Evolutionary conservation across 2,888 invertebrate genomes (phyloP).

Genomic region (Salpingus planirostris): DNA sequence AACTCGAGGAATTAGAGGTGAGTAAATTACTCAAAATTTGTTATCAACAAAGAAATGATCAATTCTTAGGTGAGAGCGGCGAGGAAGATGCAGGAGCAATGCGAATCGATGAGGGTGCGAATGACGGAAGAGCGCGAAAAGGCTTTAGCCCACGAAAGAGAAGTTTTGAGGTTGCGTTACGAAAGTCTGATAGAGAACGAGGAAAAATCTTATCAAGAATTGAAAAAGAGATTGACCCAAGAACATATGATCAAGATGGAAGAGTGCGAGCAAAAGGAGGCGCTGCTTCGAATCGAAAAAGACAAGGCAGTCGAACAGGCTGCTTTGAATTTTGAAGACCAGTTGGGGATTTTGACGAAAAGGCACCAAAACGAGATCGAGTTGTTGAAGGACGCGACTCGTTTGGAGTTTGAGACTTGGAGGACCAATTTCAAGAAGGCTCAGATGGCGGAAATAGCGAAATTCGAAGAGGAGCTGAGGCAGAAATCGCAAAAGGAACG

Average conservation of each 20-base stretch:
- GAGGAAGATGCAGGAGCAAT: slow-evolving; percentile 51
- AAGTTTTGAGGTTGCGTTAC: slow-evolving; percentile 48
- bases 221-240: slow-evolving; percentile 43
- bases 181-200: slow-evolving; percentile 49
- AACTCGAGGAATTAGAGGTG: slow-evolving; percentile 56
- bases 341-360: slow-evolving; percentile 41
- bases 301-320: slow-evolving; percentile 43
- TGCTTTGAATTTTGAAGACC: slow-evolving; percentile 45
- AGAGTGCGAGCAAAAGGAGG: slow-evolving; percentile 44
- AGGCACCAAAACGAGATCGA: slow-evolving; percentile 48
- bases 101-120: slow-evolving; percentile 52
- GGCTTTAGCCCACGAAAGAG: slow-evolving; percentile 52
- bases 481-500: slow-evolving; percentile 64
- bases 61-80: too few relatives aligned
- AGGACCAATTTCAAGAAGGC: slow-evolving; percentile 54
- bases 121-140: slow-evolving; percentile 54
- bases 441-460: slow-evolving; percentile 51
- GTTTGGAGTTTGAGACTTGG: slow-evolving; percentile 56
- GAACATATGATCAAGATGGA: slow-evolving; percentile 41
- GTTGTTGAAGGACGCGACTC: slow-evolving; percentile 51
- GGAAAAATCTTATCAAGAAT: slow-evolving; percentile 48
- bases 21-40: too few relatives aligned
- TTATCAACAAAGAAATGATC: too few relatives aligned
- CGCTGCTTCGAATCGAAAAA: slow-evolving; percentile 40
- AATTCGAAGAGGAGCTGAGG: slow-evolving; percentile 58